Conservation (phyloP, 2,888 invertebrate genomes). For the Endotricha flammealis region DNA sequence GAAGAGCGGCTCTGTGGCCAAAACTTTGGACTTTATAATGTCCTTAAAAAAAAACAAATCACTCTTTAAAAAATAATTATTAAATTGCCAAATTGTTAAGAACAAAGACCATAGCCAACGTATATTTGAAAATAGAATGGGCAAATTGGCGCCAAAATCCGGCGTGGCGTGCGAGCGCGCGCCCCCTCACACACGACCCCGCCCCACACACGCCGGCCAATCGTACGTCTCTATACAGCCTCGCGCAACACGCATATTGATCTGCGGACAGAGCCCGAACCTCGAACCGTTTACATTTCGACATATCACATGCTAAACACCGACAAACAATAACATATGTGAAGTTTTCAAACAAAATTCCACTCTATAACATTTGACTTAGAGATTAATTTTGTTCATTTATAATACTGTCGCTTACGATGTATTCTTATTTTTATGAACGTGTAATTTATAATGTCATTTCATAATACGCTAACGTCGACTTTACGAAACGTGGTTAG, state of each 20-base stretch:
- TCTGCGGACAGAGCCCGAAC: constrained; percentile 74
- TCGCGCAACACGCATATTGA: constrained; percentile 76
- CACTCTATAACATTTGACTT: constrained; percentile 1
- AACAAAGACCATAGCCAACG: constrained; percentile 16
- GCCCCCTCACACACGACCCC: constrained; percentile 63
- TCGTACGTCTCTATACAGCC: constrained; percentile 67
- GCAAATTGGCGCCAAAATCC: constrained; percentile 70
- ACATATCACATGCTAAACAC: constrained; percentile 77
- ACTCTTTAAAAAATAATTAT: too few species aligned
- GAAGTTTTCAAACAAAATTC: constrained; percentile 20
- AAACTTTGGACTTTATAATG: too few species aligned
- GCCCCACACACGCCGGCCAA: constrained; percentile 71
- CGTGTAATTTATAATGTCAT: constrained; percentile 50
- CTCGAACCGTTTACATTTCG: constrained; percentile 75
- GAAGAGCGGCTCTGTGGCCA: too few species aligned
- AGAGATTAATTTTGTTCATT: constrained; percentile 25
- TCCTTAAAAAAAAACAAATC: too few species aligned
- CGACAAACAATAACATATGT: constrained; percentile 73
- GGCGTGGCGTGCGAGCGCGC: constrained; percentile 46
- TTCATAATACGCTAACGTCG: constrained; percentile 17
- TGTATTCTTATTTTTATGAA: constrained; percentile 18
- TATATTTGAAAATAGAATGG: constrained; percentile 47
- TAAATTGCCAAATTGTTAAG: too few species aligned
- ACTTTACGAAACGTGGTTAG: constrained; percentile 12
- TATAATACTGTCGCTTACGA: constrained; percentile 25